Evolutionary conservation across 2,888 invertebrate genomes (phyloP), one percentile per base, ranked within the genome.

Genomic region (Thecophora atra): DNA sequence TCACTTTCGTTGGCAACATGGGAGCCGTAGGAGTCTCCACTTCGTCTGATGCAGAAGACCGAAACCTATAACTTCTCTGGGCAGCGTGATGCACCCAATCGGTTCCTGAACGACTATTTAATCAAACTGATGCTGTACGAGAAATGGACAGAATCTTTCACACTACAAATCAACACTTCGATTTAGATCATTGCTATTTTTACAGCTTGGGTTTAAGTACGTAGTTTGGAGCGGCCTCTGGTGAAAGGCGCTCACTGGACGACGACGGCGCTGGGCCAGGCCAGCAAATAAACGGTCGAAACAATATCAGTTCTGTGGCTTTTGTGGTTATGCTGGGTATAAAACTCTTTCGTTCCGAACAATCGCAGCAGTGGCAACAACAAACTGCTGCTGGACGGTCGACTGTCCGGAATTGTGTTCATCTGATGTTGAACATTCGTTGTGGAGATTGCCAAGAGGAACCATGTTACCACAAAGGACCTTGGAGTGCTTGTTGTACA

Each of bases 401-500:
- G 15, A 30, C 15, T 58, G 58, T 13, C 24, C 58, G 28, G 58
- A 58, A 58, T 37, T 37, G 11, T 37, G 11, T 37, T 37, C 37
- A 6, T 6, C 58, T 56, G 1, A n/a, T 3, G 24, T 19, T 28
- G 58, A 28, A 47, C 44, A 47, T 17, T 21, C 44, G 44, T 24
- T 8, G 28, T 8, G 11, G 28, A 28, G 17, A 2, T 13, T 47
- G 11, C 17, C 8, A 63, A 30, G 17, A 15, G 37, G 28, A 2
- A 37, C 11, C 24, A 82, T 83, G 82, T 75, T 77, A 77, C 72
- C 79, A 66, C 74, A 74, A 68, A 81, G 78, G 72, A 79, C 78
- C 28, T 73, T 84, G 78, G 80, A 83, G 73, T 83, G 81, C 75
- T 69, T 83, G 13, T 75, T 79, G 69, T 81, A 80, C 68, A 64